Evolutionary conservation across 2,113 vertebrate genomes (phyloP), one percentile per base, ranked within the genome.

Genomic region (Zapornia atra): DNA sequence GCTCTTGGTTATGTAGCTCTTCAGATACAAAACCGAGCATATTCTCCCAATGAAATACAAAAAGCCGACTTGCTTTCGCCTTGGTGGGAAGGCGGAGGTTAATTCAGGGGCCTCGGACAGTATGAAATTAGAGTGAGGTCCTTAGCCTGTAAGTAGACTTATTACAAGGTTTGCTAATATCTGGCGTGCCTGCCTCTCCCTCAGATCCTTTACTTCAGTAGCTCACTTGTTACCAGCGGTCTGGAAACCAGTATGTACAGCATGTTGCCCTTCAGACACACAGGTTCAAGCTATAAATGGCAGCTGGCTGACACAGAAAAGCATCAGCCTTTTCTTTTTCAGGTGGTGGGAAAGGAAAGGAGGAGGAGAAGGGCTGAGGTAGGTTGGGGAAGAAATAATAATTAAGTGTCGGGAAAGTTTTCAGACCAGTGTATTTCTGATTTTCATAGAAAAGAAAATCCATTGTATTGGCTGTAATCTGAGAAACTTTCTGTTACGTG

Each of bases 371-470:
- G 28, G 28, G 24, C 53, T 90, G n/a, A 12, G 20, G 26, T 34
- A 34, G 10, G 2, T 5, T 42, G 48, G 26, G 14, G 48, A 60
- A 90, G 34, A 68, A 86, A 60, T 22, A 72, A 36, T 44, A 33
- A 19, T 48, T 38, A 91, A 71, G 1, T 22, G 5, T 7, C 71
- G 26, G 53, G 53, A 60, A 68, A 54, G 3, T 78, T 93, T 90
- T 78, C 46, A 85, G 61, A 50, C 8, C 7, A 36, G 15, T 26
- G 18, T 83, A 82, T 79, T 54, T 26, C 68, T 42, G 87, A 90
- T 94, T 88, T 97, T 95, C 13, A 6, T 34, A 86, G 80, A 46
- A 95, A 96, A 96, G 66, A 78, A 94, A 97, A 79, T 91, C 54
- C 63, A 48, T 88, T 95, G 61, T 94, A 46, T 53, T 51, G 56